These are phyloP conservation scores for Malthinus flaveolus DNA, from an alignment of 2,888 invertebrate species.

Conservation along the genomic window DNA sequence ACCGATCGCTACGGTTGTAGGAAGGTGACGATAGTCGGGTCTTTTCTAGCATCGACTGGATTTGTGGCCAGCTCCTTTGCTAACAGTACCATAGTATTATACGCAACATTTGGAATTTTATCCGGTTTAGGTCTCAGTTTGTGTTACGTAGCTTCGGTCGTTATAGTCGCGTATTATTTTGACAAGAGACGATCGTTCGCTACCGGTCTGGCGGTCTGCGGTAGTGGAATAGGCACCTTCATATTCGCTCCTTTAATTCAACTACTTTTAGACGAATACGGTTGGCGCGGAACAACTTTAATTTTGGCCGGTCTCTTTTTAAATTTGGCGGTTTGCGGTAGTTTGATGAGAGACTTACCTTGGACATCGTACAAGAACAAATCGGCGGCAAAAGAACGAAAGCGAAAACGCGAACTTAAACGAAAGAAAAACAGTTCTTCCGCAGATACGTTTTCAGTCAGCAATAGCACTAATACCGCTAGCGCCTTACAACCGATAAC, in stretches of 20 bases:
- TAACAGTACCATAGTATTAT: conserved; percentile 75
- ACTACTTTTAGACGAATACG: conserved; percentile 73
- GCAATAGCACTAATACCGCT: conserved; percentile 68
- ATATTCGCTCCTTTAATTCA: conserved; percentile 82
- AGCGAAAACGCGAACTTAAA: conserved; percentile 63
- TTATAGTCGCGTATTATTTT: conserved; percentile 89
- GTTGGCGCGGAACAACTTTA: conserved; percentile 83
- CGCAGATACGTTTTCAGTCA: conserved; percentile 71
- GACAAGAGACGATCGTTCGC: conserved; percentile 83
- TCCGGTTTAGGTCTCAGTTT: conserved; percentile 84
- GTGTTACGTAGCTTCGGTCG: conserved; percentile 88
- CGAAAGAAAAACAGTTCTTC: conserved; percentile 63
- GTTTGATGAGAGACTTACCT: conserved; percentile 77
- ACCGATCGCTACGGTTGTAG: conserved; percentile 84
- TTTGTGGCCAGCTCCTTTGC: conserved; percentile 78
- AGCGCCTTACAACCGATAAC: conserved; percentile 59
- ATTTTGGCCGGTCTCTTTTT: conserved; percentile 80
- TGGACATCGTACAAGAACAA: conserved; percentile 68
- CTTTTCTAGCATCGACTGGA: conserved; percentile 73
- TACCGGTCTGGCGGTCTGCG: conserved; percentile 84
- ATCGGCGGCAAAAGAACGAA: conserved; percentile 65
- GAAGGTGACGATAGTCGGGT: conserved; percentile 76
- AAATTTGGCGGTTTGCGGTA: conserved; percentile 80
- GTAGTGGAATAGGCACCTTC: conserved; percentile 87
- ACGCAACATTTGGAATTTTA: conserved; percentile 80